Conservation (phyloP, 2,113 vertebrate species). For the Platysternon megacephalum region DNA sequence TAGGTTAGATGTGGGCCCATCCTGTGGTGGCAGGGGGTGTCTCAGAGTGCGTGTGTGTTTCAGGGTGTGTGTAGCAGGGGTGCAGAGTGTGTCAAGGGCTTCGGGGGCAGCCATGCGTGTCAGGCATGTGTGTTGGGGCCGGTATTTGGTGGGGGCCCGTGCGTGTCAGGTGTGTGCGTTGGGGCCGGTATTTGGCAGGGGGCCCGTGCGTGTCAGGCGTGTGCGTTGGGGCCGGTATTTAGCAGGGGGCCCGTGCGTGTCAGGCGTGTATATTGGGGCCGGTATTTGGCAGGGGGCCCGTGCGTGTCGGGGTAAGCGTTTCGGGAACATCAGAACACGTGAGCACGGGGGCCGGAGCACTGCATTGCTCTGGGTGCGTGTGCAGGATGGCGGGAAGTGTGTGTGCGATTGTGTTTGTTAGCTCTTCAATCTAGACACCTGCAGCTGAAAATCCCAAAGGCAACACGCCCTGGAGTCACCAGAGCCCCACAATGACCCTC, state of each 20-base stretch:
- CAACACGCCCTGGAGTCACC: background rate
- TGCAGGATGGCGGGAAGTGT: background rate
- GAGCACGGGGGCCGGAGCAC: background rate
- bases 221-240: background rate
- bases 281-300: too few species aligned
- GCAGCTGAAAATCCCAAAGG: background rate
- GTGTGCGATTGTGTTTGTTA: background rate
- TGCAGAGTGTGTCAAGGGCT: background rate
- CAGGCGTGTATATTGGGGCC: too few species aligned
- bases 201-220: too few species aligned
- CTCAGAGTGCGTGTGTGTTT: background rate
- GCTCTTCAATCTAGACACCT: background rate
- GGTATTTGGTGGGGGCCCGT: too few species aligned
- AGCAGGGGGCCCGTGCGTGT: too few species aligned
- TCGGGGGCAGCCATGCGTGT: too few species aligned
- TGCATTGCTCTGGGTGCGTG: background rate
- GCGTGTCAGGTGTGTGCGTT: background rate
- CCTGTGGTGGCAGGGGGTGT: background rate
- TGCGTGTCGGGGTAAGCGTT: accelerated
- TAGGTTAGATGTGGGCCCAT: too few species aligned
- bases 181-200: too few species aligned
- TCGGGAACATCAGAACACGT: background rate
- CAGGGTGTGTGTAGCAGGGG: background rate
- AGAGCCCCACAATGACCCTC: background rate
- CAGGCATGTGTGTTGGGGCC: background rate